Base-by-base conservation (phyloP, 2,113 vertebrate genomes). In the Calidris pygmaea region DNA sequence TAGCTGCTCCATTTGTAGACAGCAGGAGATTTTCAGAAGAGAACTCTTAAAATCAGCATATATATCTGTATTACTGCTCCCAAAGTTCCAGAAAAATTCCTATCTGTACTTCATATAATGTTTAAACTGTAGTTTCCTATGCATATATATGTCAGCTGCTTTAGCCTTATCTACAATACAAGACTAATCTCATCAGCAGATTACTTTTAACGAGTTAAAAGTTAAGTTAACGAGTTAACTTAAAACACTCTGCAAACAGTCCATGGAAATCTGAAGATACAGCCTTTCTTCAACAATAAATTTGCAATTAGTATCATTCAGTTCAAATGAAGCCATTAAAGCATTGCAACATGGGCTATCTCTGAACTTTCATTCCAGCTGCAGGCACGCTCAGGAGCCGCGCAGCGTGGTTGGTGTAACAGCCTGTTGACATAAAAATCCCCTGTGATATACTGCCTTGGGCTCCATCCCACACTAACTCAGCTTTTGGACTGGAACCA, bases 351-450 rank as follows among this genome's bases (percentile, higher is more conserved):
- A 53, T 41, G 32, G 47, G 65, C 5, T 58, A 34, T 37, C 34
- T 75, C 37, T 47, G 41, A 53, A n/a, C 18, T 87, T 55, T 8
- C 39, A 19, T 27, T 85, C 39, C 45, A 77, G 93, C 78, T 85
- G 82, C 23, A 29, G 2, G 43, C 24, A 56, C 47, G 14, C 47
- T 24, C 82, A 26, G 77, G 39, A 76, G 67, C 60, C 65, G 37
- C 6, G 1, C 0, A 26, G 43, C 34, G 59, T 0, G 45, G 63
- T 4, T 68, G 56, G 41, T 24, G 0, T 21, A 59, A 52, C 32
- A 87, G 66, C 55, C 45, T 35, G 72, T 6, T 55, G 81, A 85
- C 91, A 87, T 39, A 26, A 89, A 88, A 91, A 81, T 23, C 58
- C 78, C 66, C 37, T 12, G 32, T 21, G 52, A 80, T 29, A 43